phyloP scores from a whole-genome alignment of 2,113 vertebrate species.

The Gila orcuttii region DNA sequence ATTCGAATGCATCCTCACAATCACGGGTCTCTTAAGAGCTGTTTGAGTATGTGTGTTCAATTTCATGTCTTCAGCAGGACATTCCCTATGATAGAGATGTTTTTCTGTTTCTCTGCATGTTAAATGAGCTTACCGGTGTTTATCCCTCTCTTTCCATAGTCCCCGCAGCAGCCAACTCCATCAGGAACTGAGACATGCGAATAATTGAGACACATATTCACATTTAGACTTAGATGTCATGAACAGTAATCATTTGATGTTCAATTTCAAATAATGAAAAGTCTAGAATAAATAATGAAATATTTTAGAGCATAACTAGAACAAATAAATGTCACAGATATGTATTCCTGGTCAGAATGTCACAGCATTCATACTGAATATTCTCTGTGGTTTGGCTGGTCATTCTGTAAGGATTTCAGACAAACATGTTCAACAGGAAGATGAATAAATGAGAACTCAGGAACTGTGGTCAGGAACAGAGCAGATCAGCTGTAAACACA shows the following conservation, averaged over 20 bases:
- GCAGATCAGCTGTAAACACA: not conserved
- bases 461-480: not conserved
- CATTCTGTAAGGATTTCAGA: not conserved
- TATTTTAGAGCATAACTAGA: too few relatives aligned
- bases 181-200: not conserved
- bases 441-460: not conserved
- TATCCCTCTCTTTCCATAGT: slow-evolving; percentile 9
- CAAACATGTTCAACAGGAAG: not conserved
- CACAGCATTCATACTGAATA: not conserved
- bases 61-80: not conserved
- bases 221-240: not conserved
- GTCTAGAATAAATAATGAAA: too few relatives aligned
- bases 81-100: not conserved
- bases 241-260: not conserved
- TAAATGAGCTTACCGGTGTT: not conserved
- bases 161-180: not conserved
- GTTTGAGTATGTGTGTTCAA: not conserved
- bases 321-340: too few relatives aligned
- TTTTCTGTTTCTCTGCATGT: not conserved
- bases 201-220: too few relatives aligned
- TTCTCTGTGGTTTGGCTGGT: not conserved
- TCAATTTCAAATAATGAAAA: too few relatives aligned
- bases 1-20: not conserved
- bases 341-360: not conserved
- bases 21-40: too few relatives aligned